These are phyloP conservation scores for Paralichthys olivaceus DNA, from an alignment of 2,113 vertebrate species.

Conservation along the genomic window DNA sequence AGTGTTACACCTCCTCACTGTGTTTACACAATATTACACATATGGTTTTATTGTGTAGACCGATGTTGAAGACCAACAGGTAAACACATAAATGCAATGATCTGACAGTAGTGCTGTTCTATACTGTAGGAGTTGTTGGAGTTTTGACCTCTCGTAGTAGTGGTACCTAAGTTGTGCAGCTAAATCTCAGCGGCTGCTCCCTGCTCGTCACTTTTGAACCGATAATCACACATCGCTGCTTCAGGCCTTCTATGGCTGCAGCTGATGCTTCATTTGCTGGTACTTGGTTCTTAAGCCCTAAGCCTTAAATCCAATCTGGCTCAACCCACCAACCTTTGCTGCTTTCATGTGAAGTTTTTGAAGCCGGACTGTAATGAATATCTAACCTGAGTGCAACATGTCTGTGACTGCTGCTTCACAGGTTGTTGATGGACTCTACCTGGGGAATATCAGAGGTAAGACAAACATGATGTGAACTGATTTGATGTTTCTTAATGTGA, in stretches of 20 bases:
- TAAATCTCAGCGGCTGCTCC: conserved; percentile 5
- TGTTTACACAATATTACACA: too few species aligned
- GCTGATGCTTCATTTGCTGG: conserved; percentile 44
- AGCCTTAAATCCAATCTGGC: conserved; percentile 69
- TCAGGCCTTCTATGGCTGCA: conserved; percentile 67
- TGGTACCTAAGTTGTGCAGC: background rate
- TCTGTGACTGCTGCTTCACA: conserved; percentile 74
- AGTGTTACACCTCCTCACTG: too few species aligned
- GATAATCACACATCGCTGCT: conserved; percentile 52
- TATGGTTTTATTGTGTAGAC: too few species aligned
- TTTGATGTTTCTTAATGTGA: conserved; percentile 14
- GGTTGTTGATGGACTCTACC: conserved; percentile 89
- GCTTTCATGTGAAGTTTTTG: conserved; percentile 43
- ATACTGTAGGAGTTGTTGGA: background rate
- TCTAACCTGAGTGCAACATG: conserved; percentile 52
- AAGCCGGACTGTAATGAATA: conserved; percentile 29
- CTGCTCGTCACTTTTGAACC: conserved; percentile 32
- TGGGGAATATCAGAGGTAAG: conserved; percentile 91
- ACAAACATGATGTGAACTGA: conserved; percentile 20
- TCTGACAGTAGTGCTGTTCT: background rate
- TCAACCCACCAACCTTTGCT: conserved; percentile 38
- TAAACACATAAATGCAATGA: too few species aligned
- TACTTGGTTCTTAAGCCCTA: conserved; percentile 49
- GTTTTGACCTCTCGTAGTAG: background rate
- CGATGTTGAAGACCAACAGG: too few species aligned